Evolutionary conservation across 2,113 vertebrate species (phyloP).

Genomic region (Petromus typicus): DNA sequence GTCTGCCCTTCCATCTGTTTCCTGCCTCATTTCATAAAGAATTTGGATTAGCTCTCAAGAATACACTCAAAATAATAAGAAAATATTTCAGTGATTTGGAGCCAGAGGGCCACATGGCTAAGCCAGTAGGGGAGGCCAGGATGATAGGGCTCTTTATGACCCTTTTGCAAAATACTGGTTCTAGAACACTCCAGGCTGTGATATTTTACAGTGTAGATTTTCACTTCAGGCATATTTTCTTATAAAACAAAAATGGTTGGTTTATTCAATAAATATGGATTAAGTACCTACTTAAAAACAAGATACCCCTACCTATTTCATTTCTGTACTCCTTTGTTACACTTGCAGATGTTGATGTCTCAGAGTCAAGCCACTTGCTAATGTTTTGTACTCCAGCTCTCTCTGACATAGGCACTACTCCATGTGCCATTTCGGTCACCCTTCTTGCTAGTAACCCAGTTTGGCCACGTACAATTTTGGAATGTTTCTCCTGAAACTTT

Average conservation of each 20-base stretch:
- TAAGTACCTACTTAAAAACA: not conserved
- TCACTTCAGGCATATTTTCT: not conserved
- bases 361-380: not conserved
- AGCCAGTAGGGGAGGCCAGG: not conserved
- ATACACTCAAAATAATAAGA: not conserved
- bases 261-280: not conserved
- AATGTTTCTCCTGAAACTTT: conserved; percentile 10
- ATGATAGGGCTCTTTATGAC: not conserved
- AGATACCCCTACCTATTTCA: not conserved
- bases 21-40: conserved; percentile 11
- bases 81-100: not conserved
- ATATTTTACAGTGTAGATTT: not conserved
- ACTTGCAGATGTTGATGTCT: not conserved
- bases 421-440: not conserved
- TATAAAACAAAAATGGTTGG: not conserved
- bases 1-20: not conserved
- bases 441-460: not conserved
- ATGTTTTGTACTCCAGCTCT: not conserved
- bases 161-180: not conserved
- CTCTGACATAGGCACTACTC: not conserved
- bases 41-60: conserved; percentile 37
- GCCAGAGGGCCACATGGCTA: not conserved
- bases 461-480: not conserved
- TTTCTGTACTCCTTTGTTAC: conserved; percentile 1
- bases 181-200: not conserved